Percentiles rank a stretch among this genome's conserved stretches.
These are phyloP conservation scores for Lasius platythorax DNA, from an alignment of 2,888 invertebrate genomes.

Conservation along the genomic window DNA sequence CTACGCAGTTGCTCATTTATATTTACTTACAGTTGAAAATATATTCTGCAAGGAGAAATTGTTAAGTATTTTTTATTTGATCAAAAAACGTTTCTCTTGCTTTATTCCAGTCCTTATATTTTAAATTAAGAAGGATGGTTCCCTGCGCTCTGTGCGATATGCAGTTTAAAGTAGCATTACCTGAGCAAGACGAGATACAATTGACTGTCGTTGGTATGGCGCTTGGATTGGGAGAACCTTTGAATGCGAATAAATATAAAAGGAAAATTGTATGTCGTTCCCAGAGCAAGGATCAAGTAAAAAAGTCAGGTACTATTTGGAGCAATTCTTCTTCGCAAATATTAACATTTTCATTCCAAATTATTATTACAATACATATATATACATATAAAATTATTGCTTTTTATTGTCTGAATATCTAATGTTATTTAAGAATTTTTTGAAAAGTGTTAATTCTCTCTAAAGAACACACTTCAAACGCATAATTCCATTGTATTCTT, in stretches of 20 bases:
- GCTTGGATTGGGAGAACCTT: slow-evolving; percentile 90
- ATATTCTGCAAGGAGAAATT: background rate
- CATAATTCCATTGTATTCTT: background rate
- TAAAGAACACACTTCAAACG: background rate
- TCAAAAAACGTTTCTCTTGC: background rate
- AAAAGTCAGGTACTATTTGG: slow-evolving; percentile 73
- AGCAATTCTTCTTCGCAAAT: background rate
- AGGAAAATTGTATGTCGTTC: slow-evolving; percentile 73
- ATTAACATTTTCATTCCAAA: slow-evolving; percentile 7
- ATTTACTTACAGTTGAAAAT: slow-evolving; percentile 6
- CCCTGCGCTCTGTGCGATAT: slow-evolving; percentile 95
- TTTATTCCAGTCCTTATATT: slow-evolving; percentile 89
- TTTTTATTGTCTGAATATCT: background rate
- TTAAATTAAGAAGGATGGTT: slow-evolving; percentile 95
- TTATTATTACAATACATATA: slow-evolving; percentile 1
- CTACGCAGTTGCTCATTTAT: background rate
- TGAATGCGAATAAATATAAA: slow-evolving; percentile 86
- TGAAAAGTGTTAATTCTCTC: slow-evolving; percentile 16
- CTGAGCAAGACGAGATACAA: slow-evolving; percentile 93
- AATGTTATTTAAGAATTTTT: background rate
- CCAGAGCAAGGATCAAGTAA: slow-evolving; percentile 75
- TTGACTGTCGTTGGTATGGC: slow-evolving; percentile 92
- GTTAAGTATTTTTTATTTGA: background rate
- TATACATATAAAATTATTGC: background rate
- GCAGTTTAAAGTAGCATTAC: slow-evolving; percentile 93